Conservation (phyloP, 2,113 vertebrate species). For the Perca schrenkii region DNA sequence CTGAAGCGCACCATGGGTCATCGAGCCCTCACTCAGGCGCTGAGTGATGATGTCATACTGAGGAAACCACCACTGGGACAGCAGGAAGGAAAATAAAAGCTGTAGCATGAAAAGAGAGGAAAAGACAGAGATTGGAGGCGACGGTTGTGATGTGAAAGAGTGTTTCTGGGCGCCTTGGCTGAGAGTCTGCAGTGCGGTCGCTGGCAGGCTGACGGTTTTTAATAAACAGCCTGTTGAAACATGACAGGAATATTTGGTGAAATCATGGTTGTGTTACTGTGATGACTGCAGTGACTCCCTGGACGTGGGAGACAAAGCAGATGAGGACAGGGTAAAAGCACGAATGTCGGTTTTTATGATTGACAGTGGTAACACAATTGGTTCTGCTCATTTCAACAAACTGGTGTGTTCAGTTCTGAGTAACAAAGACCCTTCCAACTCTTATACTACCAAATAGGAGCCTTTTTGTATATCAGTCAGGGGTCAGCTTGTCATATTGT, state of each 20-base stretch:
- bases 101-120: constrained; percentile 52
- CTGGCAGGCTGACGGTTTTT: constrained; percentile 67
- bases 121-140: constrained; percentile 71
- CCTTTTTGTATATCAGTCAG: not conserved
- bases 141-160: constrained; percentile 70
- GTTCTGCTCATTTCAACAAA: constrained; percentile 38
- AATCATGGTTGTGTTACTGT: constrained; percentile 73
- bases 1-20: constrained; percentile 61
- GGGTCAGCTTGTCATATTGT: not conserved
- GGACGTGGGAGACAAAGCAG: constrained; percentile 42
- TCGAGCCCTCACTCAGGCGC: constrained; percentile 59
- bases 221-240: constrained; percentile 78
- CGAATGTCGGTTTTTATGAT: constrained; percentile 32
- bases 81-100: constrained; percentile 66
- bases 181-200: constrained; percentile 58
- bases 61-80: constrained; percentile 68
- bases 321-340: constrained; percentile 31
- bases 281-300: constrained; percentile 62
- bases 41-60: constrained; percentile 79
- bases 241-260: constrained; percentile 80
- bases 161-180: constrained; percentile 60
- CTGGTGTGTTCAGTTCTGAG: not conserved
- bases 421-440: not conserved
- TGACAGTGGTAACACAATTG: constrained; percentile 36
- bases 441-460: not conserved